Evolutionary conservation across 2,113 vertebrate species (phyloP).

Genomic region (Pygoscelis antarcticus): DNA sequence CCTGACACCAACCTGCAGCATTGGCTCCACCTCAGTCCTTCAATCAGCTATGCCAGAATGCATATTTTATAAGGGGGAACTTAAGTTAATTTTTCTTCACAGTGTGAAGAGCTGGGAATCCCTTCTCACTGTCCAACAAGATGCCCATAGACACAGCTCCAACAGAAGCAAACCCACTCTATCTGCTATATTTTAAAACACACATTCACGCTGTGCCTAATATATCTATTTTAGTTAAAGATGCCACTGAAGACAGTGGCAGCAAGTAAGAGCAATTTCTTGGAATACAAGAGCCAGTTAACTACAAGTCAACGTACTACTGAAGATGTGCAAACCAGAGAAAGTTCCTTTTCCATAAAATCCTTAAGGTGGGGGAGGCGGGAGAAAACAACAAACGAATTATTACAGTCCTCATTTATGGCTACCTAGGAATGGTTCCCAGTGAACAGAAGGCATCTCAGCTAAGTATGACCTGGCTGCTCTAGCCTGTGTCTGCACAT

Average conservation of each 20-base stretch:
- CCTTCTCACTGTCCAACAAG: not conserved
- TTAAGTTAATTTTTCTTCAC: not conserved
- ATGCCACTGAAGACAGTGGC: not conserved
- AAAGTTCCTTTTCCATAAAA: conserved; percentile 46
- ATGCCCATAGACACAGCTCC: not conserved
- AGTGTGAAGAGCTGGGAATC: not conserved
- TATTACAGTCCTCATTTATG: conserved; percentile 47
- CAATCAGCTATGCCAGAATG: not conserved
- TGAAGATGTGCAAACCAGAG: conserved; percentile 40
- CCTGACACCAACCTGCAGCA: not conserved
- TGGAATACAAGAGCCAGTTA: not conserved
- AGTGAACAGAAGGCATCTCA: conserved; percentile 56
- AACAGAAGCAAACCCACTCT: not conserved
- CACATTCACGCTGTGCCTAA: not conserved
- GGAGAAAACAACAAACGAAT: not conserved
- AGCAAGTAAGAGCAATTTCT: conserved; percentile 6
- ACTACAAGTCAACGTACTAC: conserved; percentile 9
- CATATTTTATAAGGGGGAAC: not conserved
- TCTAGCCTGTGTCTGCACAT: conserved; percentile 44
- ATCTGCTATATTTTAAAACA: not conserved
- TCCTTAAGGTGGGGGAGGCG: not conserved
- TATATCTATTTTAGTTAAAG: not conserved
- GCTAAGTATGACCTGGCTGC: conserved; percentile 58
- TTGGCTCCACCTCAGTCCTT: not conserved
- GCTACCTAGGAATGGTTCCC: conserved; percentile 59